These are phyloP conservation scores for Vandiemenella viatica DNA, from an alignment of 2,888 invertebrate genomes.

Conservation along the genomic window DNA sequence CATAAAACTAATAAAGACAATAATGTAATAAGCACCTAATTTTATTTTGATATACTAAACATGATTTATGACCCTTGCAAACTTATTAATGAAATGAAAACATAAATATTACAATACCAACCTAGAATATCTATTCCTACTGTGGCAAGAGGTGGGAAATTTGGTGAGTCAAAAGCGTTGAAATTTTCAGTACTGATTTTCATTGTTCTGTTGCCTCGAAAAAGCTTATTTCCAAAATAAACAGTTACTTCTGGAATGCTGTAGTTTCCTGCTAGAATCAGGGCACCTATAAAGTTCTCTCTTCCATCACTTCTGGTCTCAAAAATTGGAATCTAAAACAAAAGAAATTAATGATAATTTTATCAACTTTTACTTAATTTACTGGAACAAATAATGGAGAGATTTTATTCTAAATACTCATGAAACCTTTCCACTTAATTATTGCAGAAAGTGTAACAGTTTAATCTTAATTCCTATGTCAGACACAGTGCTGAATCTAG, in stretches of 20 bases:
- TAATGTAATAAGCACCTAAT: too few relatives aligned
- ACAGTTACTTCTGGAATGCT: slow-evolving; percentile 88
- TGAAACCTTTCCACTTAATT: too few relatives aligned
- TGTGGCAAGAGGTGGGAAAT: slow-evolving; percentile 64
- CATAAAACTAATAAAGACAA: too few relatives aligned
- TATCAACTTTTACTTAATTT: too few relatives aligned
- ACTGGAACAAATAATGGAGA: too few relatives aligned
- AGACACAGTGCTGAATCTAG: too few relatives aligned
- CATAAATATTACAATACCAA: slow-evolving; percentile 18
- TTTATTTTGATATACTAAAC: too few relatives aligned
- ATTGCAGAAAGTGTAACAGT: too few relatives aligned
- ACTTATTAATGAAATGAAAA: slow-evolving; percentile 1
- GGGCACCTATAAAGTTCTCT: slow-evolving; percentile 79
- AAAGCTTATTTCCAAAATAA: slow-evolving; percentile 74
- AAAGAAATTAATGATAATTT: neutral
- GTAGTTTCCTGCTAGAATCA: slow-evolving; percentile 77
- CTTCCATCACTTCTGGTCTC: slow-evolving; percentile 86
- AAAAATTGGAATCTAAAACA: slow-evolving; percentile 70
- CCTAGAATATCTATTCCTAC: slow-evolving; percentile 68
- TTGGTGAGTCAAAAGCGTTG: slow-evolving; percentile 76
- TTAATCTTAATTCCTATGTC: too few relatives aligned
- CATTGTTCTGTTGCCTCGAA: slow-evolving; percentile 76
- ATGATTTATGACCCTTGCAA: too few relatives aligned
- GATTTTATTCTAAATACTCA: too few relatives aligned
- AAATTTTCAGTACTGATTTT: slow-evolving; percentile 58